Evolutionary conservation across 2,113 vertebrate species (phyloP).

Genomic region (Trematomus loennbergii): DNA sequence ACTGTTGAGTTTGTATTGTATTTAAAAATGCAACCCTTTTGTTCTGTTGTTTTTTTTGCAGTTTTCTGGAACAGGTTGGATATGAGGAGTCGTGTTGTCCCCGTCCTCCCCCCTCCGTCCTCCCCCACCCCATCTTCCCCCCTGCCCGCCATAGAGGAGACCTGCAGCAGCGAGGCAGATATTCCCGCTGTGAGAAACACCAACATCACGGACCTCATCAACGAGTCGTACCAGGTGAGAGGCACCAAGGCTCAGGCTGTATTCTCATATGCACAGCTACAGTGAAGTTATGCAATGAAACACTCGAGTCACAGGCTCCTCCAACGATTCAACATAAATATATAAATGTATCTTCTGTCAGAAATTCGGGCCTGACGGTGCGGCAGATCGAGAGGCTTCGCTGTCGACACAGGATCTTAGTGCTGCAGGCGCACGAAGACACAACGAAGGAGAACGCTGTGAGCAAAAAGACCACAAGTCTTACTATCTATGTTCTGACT

Average conservation of each 20-base stretch:
- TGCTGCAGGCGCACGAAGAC: constrained; percentile 94
- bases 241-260: background rate
- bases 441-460: constrained; percentile 96
- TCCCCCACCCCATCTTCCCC: constrained; percentile 70
- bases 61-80: constrained; percentile 93
- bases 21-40: no score
- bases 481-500: background rate
- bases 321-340: no score
- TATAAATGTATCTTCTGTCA: constrained; percentile 50
- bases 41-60: constrained; percentile 52
- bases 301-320: no score
- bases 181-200: constrained; percentile 68
- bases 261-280: no score
- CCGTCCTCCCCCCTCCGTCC: constrained; percentile 76
- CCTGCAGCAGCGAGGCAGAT: constrained; percentile 19
- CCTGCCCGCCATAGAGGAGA: constrained; percentile 80
- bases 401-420: constrained; percentile 91
- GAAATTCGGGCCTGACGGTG: constrained; percentile 93
- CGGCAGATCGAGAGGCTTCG: constrained; percentile 92
- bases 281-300: no score
- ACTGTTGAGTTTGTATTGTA: background rate
- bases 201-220: constrained; percentile 91
- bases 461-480: constrained; percentile 55
- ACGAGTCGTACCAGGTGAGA: constrained; percentile 91
- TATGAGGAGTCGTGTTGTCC: constrained; percentile 79